These are phyloP conservation scores for Notodonta dromedarius DNA, from an alignment of 2,888 invertebrate species.

Conservation along the genomic window DNA sequence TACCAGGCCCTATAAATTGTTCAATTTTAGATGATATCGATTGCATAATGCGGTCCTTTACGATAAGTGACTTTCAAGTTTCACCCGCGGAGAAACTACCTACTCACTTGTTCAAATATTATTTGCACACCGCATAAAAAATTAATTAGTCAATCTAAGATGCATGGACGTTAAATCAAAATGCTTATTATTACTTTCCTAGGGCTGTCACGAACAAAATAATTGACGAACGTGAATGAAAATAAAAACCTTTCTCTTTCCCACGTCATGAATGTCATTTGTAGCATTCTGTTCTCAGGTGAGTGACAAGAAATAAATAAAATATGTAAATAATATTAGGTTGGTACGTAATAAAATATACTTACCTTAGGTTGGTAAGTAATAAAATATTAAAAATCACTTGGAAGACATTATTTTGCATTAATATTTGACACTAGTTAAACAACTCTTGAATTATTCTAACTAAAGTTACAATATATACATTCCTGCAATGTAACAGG, in stretches of 20 bases:
- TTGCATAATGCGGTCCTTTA: constrained; percentile 19
- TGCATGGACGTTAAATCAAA: constrained; percentile 15
- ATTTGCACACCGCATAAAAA: constrained; percentile 23
- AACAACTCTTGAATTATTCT: no score
- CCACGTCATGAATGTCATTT: background rate
- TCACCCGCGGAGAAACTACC: constrained; percentile 32
- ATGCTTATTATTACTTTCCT: constrained; percentile 4
- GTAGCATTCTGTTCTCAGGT: background rate
- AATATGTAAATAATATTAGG: background rate
- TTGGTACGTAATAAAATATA: no score
- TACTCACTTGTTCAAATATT: constrained; percentile 15
- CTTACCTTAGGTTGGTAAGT: background rate
- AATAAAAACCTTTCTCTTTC: background rate
- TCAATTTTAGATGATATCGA: constrained; percentile 18
- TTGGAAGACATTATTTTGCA: no score
- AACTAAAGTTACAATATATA: no score
- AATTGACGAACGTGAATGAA: background rate
- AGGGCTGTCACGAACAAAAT: constrained; percentile 21
- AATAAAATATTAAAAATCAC: background rate
- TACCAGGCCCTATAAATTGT: constrained; percentile 12
- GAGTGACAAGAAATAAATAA: background rate
- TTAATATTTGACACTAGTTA: no score
- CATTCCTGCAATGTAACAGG: no score
- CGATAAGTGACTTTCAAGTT: constrained; percentile 26
- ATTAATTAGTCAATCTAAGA: constrained; percentile 28